Conservation (phyloP, 2,797 vertebrate genomes). For the Ceryle rudis region DNA sequence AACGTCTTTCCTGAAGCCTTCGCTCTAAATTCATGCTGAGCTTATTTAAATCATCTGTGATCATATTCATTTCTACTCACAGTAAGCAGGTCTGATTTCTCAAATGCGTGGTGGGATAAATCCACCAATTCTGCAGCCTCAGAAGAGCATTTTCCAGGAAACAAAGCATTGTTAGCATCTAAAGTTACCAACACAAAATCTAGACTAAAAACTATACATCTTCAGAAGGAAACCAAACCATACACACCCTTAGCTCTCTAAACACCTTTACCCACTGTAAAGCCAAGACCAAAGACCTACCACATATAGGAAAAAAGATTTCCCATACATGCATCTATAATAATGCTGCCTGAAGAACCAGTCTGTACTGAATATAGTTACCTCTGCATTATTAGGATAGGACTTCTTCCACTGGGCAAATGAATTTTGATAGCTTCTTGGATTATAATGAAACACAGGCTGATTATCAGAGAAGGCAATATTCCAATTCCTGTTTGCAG, state of each 20-base stretch:
- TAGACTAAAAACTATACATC: background rate
- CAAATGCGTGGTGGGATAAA: background rate
- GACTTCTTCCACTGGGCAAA: background rate
- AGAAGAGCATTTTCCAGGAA: background rate
- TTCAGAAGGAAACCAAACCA: background rate
- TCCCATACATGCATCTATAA: background rate
- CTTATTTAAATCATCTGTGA: slow-evolving; percentile 7
- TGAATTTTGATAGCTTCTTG: background rate
- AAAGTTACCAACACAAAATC: background rate
- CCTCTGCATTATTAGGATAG: background rate
- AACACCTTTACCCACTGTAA: background rate
- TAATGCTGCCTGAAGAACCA: background rate
- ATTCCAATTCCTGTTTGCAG: background rate
- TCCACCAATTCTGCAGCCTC: background rate
- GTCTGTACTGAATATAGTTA: background rate
- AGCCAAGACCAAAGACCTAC: background rate
- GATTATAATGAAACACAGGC: background rate
- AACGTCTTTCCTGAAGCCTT: background rate
- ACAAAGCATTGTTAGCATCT: background rate
- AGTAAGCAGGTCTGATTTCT: background rate
- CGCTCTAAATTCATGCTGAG: background rate
- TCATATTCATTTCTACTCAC: background rate
- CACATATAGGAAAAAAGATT: background rate
- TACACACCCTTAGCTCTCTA: background rate
- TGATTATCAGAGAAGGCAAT: background rate